Percentiles rank a stretch among this genome's conserved stretches.
phyloP scores from a whole-genome alignment of 2,113 vertebrate genomes.

The Microcebus murinus region DNA sequence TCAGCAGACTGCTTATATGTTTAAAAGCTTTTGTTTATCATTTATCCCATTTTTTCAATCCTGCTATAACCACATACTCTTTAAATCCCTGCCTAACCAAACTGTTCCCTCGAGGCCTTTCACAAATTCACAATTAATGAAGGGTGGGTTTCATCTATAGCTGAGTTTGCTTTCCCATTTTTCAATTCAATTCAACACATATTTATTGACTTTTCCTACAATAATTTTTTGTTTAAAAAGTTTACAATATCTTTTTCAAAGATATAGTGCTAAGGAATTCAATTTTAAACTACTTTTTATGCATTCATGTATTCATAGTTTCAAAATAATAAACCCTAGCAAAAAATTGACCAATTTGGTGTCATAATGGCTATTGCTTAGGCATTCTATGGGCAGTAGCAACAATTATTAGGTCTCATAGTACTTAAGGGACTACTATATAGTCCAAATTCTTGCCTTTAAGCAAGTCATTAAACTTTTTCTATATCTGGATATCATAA shows the following conservation, averaged over 20 bases:
- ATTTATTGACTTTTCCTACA: slow-evolving; percentile 34
- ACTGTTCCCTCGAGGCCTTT: background rate
- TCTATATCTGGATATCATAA: background rate
- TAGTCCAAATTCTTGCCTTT: background rate
- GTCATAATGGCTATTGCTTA: background rate
- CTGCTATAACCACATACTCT: background rate
- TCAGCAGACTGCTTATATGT: slow-evolving; percentile 15
- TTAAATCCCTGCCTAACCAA: slow-evolving; percentile 8
- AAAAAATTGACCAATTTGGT: background rate
- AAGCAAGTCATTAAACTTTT: background rate
- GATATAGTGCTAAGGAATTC: background rate
- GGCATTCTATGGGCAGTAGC: background rate
- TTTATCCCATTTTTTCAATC: slow-evolving; percentile 53
- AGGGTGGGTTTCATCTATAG: slow-evolving; percentile 19
- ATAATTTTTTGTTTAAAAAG: background rate
- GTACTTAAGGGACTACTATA: background rate
- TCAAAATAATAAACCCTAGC: background rate
- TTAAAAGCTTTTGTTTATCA: slow-evolving; percentile 65
- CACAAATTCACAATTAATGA: slow-evolving; percentile 52
- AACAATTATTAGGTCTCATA: background rate
- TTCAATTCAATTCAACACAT: slow-evolving; percentile 5
- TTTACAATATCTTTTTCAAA: background rate
- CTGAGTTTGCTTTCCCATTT: background rate
- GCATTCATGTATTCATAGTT: background rate
- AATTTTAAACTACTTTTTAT: slow-evolving; percentile 7